phyloP scores from a whole-genome alignment of 2,888 invertebrate species.

The Drosophila limbata region DNA sequence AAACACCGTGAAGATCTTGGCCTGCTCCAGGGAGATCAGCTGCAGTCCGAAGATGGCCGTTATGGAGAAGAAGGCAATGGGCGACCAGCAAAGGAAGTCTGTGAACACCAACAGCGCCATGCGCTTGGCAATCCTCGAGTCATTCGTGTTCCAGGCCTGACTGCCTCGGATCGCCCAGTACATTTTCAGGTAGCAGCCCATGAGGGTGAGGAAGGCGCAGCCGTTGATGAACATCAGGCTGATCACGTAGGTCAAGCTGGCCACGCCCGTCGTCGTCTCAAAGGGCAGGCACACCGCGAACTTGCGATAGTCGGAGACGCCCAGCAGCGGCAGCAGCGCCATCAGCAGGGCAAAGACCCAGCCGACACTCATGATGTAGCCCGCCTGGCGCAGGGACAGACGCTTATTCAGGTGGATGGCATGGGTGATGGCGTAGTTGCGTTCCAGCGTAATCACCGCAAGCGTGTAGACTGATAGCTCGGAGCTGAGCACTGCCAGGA shows the following conservation, averaged over 20 bases:
- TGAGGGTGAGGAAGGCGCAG: constrained; percentile 95
- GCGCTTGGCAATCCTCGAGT: constrained; percentile 97
- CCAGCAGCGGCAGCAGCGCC: constrained; percentile 95
- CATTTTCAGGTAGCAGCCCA: constrained; percentile 98
- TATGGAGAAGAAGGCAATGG: constrained; percentile 97
- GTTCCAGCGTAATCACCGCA: constrained; percentile 97
- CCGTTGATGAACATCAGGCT: constrained; percentile 96
- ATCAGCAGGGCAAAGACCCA: constrained; percentile 95
- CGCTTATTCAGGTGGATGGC: constrained; percentile 98
- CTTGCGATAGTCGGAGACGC: constrained; percentile 97
- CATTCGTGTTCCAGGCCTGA: constrained; percentile 98
- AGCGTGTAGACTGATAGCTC: constrained; percentile 98
- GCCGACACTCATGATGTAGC: constrained; percentile 96
- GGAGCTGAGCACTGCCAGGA: constrained; percentile 96
- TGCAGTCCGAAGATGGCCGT: constrained; percentile 97
- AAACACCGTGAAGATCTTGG: constrained; percentile 98
- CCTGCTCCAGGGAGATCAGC: constrained; percentile 96
- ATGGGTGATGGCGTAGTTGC: constrained; percentile 98
- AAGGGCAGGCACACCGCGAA: constrained; percentile 99
- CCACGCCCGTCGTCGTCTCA: constrained; percentile 92
- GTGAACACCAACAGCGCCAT: constrained; percentile 99
- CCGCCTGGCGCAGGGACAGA: constrained; percentile 95
- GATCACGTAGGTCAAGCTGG: constrained; percentile 94
- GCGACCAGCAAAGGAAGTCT: constrained; percentile 99
- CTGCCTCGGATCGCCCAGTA: constrained; percentile 99